Evolutionary conservation across 1,140 invertebrate species (phyloP).

Genomic region (Ostrea edulis): DNA sequence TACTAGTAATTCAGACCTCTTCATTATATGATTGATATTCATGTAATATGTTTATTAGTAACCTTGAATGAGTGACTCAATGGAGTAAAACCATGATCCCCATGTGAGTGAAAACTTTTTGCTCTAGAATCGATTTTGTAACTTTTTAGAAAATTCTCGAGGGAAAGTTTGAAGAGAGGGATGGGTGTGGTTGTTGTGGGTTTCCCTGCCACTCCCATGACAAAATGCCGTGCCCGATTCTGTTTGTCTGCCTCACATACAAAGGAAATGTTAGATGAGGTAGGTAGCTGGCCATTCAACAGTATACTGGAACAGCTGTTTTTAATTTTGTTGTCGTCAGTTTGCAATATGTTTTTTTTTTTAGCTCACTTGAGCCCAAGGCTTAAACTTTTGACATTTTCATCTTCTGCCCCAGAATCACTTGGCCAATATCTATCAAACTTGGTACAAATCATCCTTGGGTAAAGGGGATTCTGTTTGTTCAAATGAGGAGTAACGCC

Average conservation of each 20-base stretch:
- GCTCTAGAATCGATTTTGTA: not conserved
- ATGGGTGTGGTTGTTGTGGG: slow-evolving; percentile 97
- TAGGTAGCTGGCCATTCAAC: slow-evolving; percentile 66
- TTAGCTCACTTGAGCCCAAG: too few species aligned
- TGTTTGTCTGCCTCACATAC: slow-evolving; percentile 97
- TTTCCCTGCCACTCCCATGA: slow-evolving; percentile 96
- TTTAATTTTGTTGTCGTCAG: too few species aligned
- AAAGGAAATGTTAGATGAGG: slow-evolving; percentile 95
- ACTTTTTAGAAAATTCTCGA: slow-evolving; percentile 13
- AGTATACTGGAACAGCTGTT: not conserved
- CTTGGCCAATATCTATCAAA: too few species aligned
- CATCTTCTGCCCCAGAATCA: too few species aligned
- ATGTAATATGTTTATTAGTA: not conserved
- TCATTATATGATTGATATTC: not conserved
- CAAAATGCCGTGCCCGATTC: slow-evolving; percentile 94
- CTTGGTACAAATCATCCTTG: too few species aligned
- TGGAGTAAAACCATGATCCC: not conserved
- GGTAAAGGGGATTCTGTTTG: too few species aligned
- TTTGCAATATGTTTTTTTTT: too few species aligned
- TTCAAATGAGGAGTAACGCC: too few species aligned
- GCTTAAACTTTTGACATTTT: too few species aligned
- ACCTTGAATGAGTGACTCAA: too few species aligned
- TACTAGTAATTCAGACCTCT: slow-evolving; percentile 2
- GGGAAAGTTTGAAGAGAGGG: slow-evolving; percentile 83
- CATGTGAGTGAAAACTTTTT: not conserved